phyloP scores from a whole-genome alignment of 2,113 vertebrate species.

The Onychostruthus taczanowskii region DNA sequence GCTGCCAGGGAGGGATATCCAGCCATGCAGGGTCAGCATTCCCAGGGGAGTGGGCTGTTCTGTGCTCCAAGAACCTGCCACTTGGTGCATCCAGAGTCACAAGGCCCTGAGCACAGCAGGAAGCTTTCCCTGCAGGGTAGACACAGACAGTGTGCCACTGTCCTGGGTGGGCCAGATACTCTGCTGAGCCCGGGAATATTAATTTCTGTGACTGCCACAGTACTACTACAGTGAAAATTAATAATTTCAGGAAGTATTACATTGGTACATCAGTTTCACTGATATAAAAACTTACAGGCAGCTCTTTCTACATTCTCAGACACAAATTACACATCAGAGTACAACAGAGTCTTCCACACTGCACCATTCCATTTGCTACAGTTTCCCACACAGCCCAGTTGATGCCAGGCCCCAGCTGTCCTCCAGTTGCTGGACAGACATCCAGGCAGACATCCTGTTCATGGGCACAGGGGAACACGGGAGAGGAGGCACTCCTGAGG shows the following conservation, averaged over 20 bases:
- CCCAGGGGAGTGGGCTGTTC: not conserved
- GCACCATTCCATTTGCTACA: not conserved
- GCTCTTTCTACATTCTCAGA: not conserved
- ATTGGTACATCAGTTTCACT: not conserved
- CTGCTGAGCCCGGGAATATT: not conserved
- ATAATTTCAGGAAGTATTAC: not conserved
- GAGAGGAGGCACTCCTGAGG: rapidly evolving
- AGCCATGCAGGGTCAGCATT: not conserved
- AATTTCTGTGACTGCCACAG: not conserved
- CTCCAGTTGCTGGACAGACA: not conserved
- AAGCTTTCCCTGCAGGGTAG: not conserved
- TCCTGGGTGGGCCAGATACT: not conserved
- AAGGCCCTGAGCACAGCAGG: not conserved
- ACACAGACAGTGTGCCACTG: not conserved
- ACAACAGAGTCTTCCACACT: not conserved
- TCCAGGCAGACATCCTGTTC: not conserved
- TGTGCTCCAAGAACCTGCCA: not conserved
- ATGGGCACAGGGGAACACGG: rapidly evolving
- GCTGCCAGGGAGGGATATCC: not conserved
- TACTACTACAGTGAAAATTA: not conserved
- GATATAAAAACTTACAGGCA: not conserved
- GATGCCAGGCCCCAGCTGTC: not conserved
- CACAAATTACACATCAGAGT: not conserved
- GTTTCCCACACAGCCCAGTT: not conserved
- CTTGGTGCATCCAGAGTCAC: not conserved